Conservation (phyloP, 92 coral and sea anemone genomes). For the Muricea muricata region DNA sequence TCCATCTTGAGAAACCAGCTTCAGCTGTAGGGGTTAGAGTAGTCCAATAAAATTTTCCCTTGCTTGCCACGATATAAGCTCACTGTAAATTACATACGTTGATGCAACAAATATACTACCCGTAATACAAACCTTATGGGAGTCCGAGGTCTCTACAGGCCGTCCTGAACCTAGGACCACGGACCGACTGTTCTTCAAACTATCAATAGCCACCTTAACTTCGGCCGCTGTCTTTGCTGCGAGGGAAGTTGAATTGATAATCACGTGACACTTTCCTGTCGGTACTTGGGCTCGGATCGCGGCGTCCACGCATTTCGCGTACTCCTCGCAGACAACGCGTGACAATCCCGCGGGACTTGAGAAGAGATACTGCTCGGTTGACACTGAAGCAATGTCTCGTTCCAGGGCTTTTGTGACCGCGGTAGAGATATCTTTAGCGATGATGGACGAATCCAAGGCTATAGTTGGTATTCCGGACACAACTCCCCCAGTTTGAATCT, state of each 20-base stretch:
- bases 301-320: conserved; percentile 42
- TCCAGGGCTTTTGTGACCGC: conserved; percentile 3
- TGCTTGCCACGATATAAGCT: too few relatives aligned
- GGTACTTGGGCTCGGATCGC: conserved; percentile 31
- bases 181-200: conserved; percentile 28
- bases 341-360: conserved; percentile 7
- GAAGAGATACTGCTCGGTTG: conserved; percentile 21
- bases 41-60: too few relatives aligned
- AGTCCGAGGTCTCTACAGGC: conserved; percentile 30
- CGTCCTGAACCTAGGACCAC: conserved; percentile 4
- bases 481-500: conserved; percentile 34
- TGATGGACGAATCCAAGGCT: conserved; percentile 13
- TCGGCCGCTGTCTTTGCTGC: conserved; percentile 42
- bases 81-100: too few relatives aligned
- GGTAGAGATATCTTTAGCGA: conserved; percentile 28
- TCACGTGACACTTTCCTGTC: conserved; percentile 35
- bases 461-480: conserved; percentile 6
- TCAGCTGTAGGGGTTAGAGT: too few relatives aligned
- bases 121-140: not conserved
- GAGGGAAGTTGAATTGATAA: conserved; percentile 22
- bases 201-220: conserved; percentile 11
- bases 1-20: too few relatives aligned
- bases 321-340: conserved; percentile 27
- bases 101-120: too few relatives aligned
- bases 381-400: not conserved